Base-by-base conservation (phyloP, 2,888 invertebrate species). In the Calameuta idolon region DNA sequence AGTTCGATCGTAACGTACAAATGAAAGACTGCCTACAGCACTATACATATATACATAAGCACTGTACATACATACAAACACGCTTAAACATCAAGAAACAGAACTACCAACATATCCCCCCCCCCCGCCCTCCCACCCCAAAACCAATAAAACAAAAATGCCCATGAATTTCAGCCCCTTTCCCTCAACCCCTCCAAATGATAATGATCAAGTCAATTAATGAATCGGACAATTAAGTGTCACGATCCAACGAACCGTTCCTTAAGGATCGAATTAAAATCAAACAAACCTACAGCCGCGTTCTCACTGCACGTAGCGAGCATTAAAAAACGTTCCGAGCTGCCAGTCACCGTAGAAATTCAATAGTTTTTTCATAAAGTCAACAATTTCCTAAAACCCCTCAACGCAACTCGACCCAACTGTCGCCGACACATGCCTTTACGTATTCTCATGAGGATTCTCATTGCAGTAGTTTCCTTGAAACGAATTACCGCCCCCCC, bases 1-100 rank as follows among this genome's bases (percentile, higher is more conserved):
- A 86, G 83, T 85, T 85, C 86, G 79, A 79, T 77, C 81, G 71
- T 33, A 71, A n/a, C 33, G 12, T 15, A 71, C 23, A 30, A 71
- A 71, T 34, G 71, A 71, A 71, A 33, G 31, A 31, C 33, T 34
- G 33, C 15, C 71, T 31, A 33, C 33, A 31, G 71, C 15, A 71
- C 31, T 15, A 31, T 71, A 34, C 12, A 33, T 71, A 33, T 71
- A 40, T 23, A 40, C 15, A 40, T 23, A 40, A 0, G 5, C 40
- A 23, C 40, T 4, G 4, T 40, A 55, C 23, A 55, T 9, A 55
- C 0, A 23, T 9, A 23, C 15, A 55, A 15, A 15, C 9, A 15
- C 40, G 5, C 23, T 23, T 23, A 23, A 9, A 3, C 55, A 55
- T 23, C 23, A 9, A 23, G 9, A 23, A 55, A 55, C 55, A 55